Base-by-base conservation (phyloP, 2,888 invertebrate genomes). In the Sclerodermus sp. region DNA sequence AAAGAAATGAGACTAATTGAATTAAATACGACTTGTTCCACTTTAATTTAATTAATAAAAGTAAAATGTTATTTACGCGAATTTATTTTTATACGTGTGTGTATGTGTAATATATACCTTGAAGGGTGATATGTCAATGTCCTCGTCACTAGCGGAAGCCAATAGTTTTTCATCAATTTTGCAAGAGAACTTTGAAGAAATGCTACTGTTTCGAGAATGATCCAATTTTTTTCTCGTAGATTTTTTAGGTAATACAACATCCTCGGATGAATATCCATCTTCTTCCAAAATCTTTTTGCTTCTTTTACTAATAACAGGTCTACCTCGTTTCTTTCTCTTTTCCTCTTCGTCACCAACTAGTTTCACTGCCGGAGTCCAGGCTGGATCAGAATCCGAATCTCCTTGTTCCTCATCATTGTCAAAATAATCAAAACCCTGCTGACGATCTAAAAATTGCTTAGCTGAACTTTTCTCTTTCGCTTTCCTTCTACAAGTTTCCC, bases 361-460 rank as follows among this genome's bases (percentile, higher is more conserved):
- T 62, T 82, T 84, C 31, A 82, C 83, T 54, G 83, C 82, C 8
- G 88, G 88, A n/a, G 86, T 87, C 88, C 88, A 88, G n/a, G 86
- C 87, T 8, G 87, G 88, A 81, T 88, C 88, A 8, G 85, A 84
- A 75, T 88, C 87, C 1, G 87, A 87, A 74, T 86, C 85, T 32
- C 80, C 80, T 58, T 85, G 86, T 60, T 84, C 85, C 53, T 85
- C 83, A 29, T 82, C 83, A 41, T 81, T 78, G 73, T 72, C 79
- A 53, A 69, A 74, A 34, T 70, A 66, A 51, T 75, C 74, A 37
- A 67, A 66, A 57, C 69, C 67, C 47, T 69, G 73, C 49, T 71
- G 69, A 39, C 60, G 72, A 60, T 80, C 79, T 48, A 83, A 77
- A 48, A 84, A 76, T 57, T 83, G 82, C 60, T 83, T 80, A 58